Conservation (phyloP, 2,888 invertebrate species). For the Sipha maydis region DNA sequence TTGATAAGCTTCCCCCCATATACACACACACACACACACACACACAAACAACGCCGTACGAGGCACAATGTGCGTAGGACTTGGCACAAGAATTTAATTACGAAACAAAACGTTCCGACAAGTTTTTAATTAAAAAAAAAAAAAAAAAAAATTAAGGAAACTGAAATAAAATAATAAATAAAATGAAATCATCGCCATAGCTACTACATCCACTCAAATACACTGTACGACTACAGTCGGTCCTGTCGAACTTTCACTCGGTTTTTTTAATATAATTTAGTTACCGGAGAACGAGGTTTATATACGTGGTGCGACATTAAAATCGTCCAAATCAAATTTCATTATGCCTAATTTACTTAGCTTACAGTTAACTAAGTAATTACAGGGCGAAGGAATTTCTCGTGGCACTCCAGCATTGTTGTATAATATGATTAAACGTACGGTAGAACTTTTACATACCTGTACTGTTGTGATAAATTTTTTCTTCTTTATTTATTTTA, state of each 20-base stretch:
- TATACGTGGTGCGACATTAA: slow-evolving; percentile 33
- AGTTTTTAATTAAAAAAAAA: slow-evolving; percentile 9
- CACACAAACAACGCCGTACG: too few relatives aligned
- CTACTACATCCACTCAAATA: neutral
- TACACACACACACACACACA: too few relatives aligned
- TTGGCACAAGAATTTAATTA: slow-evolving; percentile 10
- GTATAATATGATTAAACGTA: slow-evolving; percentile 52
- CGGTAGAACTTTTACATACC: slow-evolving; percentile 35
- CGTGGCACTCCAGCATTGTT: slow-evolving; percentile 31
- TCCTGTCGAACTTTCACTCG: neutral
- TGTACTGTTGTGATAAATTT: slow-evolving; percentile 36
- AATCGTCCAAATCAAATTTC: slow-evolving; percentile 55
- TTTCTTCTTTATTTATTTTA: neutral
- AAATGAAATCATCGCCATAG: neutral
- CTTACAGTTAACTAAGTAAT: slow-evolving; percentile 45
- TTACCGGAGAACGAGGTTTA: neutral
- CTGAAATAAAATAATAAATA: neutral
- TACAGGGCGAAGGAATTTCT: slow-evolving; percentile 39
- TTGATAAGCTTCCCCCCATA: neutral
- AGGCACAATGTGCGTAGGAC: neutral
- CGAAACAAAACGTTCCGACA: neutral
- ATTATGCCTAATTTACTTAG: slow-evolving; percentile 57
- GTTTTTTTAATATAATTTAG: slow-evolving; percentile 20
- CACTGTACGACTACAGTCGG: neutral
- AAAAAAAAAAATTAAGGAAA: neutral